Percentiles rank a stretch among this genome's conserved stretches.
These are phyloP conservation scores for Cataglyphis cursor DNA, from an alignment of 2,888 invertebrate genomes.

Conservation along the genomic window DNA sequence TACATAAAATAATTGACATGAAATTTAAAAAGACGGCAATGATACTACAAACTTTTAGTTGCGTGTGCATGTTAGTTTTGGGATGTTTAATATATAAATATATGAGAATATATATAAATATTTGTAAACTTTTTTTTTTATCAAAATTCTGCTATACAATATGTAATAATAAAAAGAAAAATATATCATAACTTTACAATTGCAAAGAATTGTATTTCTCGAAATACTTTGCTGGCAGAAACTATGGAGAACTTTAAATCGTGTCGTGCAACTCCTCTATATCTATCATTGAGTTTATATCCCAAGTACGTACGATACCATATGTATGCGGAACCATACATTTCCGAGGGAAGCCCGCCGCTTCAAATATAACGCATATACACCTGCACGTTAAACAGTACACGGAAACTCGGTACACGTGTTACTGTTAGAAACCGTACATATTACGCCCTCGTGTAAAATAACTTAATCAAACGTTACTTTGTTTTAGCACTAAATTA, in stretches of 20 bases:
- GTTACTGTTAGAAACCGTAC: slow-evolving; percentile 8
- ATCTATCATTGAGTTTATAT: slow-evolving; percentile 32
- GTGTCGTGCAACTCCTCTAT: slow-evolving; percentile 39
- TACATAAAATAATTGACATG: neutral
- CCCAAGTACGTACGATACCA: slow-evolving; percentile 24
- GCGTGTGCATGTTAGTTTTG: neutral
- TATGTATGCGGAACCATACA: slow-evolving; percentile 31
- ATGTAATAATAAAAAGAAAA: slow-evolving; percentile 8
- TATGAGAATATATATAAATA: neutral
- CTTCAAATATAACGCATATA: slow-evolving; percentile 35
- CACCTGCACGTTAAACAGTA: slow-evolving; percentile 8
- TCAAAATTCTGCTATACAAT: neutral
- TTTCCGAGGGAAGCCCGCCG: neutral
- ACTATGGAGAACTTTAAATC: slow-evolving; percentile 48
- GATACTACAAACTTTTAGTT: neutral
- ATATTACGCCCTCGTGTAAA: slow-evolving; percentile 19
- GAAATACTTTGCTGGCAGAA: slow-evolving; percentile 20
- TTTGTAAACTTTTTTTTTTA: slow-evolving; percentile 11
- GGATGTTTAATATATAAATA: neutral
- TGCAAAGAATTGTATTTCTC: slow-evolving; percentile 33
- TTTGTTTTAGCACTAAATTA: slow-evolving; percentile 8
- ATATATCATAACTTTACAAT: neutral
- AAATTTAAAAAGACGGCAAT: neutral
- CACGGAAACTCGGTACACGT: slow-evolving; percentile 36
- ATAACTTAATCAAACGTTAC: slow-evolving; percentile 32